A percentile compares a stretch with the other conserved stretches of the same genome.
Evolutionary conservation across 53 echinoderm and acorn worm genomes (phyloP).

Genomic region (Paracentrotus lividus): DNA sequence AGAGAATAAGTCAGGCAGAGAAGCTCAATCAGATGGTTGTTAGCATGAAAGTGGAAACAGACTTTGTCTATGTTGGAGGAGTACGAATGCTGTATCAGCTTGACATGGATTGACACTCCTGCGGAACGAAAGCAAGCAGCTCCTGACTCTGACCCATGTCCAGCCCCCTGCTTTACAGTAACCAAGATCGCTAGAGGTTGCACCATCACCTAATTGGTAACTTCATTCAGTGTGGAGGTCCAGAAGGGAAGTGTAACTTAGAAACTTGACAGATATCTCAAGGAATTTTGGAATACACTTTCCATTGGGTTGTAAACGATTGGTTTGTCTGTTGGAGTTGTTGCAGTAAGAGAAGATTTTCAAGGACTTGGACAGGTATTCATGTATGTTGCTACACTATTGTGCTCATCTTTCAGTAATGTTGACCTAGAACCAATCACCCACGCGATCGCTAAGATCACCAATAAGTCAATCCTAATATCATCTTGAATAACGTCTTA

Average conservation of each 20-base stretch:
- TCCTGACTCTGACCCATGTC: not conserved
- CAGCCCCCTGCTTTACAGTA: not conserved
- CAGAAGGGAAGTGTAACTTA: not conserved
- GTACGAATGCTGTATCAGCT: not conserved
- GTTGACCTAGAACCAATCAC: not conserved
- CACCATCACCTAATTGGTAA: not conserved
- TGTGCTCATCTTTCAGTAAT: not conserved
- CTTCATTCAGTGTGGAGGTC: not conserved
- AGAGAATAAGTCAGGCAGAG: not conserved
- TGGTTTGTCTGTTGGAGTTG: not conserved
- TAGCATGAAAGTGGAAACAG: not conserved
- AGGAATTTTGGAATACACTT: not conserved
- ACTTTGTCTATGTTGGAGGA: not conserved
- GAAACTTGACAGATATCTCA: not conserved
- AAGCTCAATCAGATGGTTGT: not conserved
- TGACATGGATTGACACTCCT: not conserved
- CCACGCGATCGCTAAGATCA: not conserved
- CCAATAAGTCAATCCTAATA: not conserved
- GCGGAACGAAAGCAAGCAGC: not conserved
- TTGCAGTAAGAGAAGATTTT: not conserved
- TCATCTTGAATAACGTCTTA: not conserved
- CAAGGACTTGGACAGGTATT: not conserved
- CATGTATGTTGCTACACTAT: constrained; percentile 18
- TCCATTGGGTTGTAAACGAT: not conserved
- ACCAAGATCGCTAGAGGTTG: not conserved